Percentiles rank a stretch among this genome's conserved stretches.
Conservation (phyloP, 2,888 invertebrate genomes). For the Pristionchus arcanus region DNA sequence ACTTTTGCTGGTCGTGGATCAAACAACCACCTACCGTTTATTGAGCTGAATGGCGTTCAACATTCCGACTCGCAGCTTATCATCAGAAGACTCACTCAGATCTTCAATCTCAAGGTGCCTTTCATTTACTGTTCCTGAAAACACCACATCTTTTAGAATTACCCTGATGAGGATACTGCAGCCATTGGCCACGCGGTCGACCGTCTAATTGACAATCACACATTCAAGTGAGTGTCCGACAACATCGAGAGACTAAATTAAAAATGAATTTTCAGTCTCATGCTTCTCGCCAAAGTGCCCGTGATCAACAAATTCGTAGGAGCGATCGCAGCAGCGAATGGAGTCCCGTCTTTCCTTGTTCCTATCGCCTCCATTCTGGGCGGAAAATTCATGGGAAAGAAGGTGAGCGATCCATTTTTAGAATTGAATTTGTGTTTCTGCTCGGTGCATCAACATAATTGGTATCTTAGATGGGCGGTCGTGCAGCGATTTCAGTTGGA, state of each 20-base stretch:
- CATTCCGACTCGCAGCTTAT: constrained; percentile 30
- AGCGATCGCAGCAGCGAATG: background rate
- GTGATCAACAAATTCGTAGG: background rate
- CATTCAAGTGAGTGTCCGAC: background rate
- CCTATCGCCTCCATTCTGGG: background rate
- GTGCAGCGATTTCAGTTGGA: background rate
- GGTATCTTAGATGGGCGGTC: background rate
- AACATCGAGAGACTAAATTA: too few species aligned
- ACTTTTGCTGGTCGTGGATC: constrained; percentile 12
- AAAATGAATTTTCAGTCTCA: constrained; percentile 6
- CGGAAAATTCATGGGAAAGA: too few species aligned
- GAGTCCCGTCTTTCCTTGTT: background rate
- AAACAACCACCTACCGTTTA: constrained; percentile 29
- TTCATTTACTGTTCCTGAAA: background rate
- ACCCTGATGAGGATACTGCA: background rate
- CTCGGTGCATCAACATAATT: background rate
- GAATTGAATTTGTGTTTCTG: too few species aligned
- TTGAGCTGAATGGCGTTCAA: constrained; percentile 41
- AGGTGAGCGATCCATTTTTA: too few species aligned
- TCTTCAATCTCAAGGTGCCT: constrained; percentile 29
- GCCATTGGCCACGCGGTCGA: constrained; percentile 10
- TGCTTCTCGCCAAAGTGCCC: too few species aligned
- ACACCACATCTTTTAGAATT: background rate
- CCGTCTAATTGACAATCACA: constrained; percentile 22
- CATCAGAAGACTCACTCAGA: constrained; percentile 14